Percentiles rank a stretch among this genome's conserved stretches.
phyloP scores from a whole-genome alignment of 2,888 invertebrate species.

The Cephus rjabovi region DNA sequence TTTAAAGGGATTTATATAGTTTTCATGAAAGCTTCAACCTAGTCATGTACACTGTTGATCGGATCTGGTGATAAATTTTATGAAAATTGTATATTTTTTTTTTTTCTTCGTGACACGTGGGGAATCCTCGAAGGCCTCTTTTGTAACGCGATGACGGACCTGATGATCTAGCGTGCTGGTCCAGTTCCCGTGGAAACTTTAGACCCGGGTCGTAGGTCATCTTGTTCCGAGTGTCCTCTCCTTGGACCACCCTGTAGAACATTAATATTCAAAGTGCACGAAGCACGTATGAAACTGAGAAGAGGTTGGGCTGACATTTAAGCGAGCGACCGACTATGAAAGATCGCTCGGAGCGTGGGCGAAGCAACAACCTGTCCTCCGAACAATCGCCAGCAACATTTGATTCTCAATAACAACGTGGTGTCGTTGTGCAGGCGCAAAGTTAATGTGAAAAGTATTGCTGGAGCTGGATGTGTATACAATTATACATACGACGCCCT shows the following conservation, averaged over 20 bases:
- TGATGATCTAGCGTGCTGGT: background rate
- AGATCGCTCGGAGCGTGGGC: conserved; percentile 37
- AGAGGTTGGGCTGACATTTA: conserved; percentile 46
- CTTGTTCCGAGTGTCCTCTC: conserved; percentile 5
- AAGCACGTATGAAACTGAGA: conserved; percentile 39
- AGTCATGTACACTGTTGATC: too few relatives aligned
- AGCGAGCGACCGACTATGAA: conserved; percentile 36
- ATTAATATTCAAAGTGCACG: conserved; percentile 53
- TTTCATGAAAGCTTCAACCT: background rate
- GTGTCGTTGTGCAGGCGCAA: background rate
- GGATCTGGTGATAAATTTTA: too few relatives aligned
- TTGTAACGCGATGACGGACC: background rate
- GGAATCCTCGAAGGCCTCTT: too few relatives aligned
- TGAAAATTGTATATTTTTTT: too few relatives aligned
- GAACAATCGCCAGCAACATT: conserved; percentile 43
- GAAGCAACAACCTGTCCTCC: conserved; percentile 40
- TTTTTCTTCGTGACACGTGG: too few relatives aligned
- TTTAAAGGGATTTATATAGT: background rate
- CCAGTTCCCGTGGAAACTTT: background rate
- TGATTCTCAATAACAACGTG: conserved; percentile 40
- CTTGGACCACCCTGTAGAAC: conserved; percentile 54
- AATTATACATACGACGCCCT: background rate
- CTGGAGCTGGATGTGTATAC: background rate
- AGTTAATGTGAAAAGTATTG: background rate
- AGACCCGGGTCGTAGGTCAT: background rate